Conservation (phyloP, 1,140 invertebrate genomes). For the Oedothorax gibbosus region DNA sequence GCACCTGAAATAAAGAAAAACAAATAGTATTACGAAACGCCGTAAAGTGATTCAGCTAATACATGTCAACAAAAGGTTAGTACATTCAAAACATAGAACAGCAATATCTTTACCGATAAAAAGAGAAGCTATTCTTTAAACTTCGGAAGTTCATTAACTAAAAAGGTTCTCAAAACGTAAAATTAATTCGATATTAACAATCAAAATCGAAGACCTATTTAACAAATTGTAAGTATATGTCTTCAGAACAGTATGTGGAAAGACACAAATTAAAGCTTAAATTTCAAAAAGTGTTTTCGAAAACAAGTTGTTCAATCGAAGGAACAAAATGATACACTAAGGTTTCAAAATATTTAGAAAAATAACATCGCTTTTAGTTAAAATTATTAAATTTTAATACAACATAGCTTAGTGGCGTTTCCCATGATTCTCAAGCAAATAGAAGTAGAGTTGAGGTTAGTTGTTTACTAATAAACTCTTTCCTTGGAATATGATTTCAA, state of each 20-base stretch:
- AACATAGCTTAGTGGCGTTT: slow-evolving; percentile 50
- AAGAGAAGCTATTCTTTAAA: neutral
- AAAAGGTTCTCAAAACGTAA: slow-evolving; percentile 3
- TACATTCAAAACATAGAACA: neutral
- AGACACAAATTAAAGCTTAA: neutral
- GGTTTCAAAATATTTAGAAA: neutral
- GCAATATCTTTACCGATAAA: neutral
- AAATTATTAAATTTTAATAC: slow-evolving; percentile 16
- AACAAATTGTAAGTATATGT: slow-evolving; percentile 12
- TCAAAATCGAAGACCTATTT: slow-evolving; percentile 22
- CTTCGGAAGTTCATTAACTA: neutral
- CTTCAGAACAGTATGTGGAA: neutral
- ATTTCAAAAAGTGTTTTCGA: neutral
- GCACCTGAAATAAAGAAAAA: slow-evolving; percentile 29
- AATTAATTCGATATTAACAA: neutral
- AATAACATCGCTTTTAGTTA: neutral
- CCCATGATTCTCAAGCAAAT: slow-evolving; percentile 49
- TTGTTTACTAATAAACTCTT: slow-evolving; percentile 58
- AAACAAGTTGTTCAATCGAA: neutral
- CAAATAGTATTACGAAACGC: slow-evolving; percentile 7
- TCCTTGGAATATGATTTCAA: slow-evolving; percentile 46
- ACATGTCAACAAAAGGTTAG: neutral
- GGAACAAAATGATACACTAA: neutral
- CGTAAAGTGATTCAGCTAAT: neutral
- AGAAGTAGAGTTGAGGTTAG: slow-evolving; percentile 56